A percentile compares a stretch with the other conserved stretches of the same genome.
Conservation (phyloP, 2,888 invertebrate genomes). For the Limenitis camilla region DNA sequence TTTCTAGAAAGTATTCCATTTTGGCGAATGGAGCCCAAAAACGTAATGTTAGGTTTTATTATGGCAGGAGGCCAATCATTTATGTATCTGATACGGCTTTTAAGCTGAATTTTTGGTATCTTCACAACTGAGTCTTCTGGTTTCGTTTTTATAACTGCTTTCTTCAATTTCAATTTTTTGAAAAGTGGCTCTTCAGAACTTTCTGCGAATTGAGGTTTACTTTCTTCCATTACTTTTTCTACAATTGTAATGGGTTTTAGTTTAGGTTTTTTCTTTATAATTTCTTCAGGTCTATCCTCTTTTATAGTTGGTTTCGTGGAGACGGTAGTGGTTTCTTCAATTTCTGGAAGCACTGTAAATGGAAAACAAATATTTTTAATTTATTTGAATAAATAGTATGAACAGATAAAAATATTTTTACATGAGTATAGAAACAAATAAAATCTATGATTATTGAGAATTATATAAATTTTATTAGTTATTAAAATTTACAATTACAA, state of each 20-base stretch:
- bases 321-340: background rate
- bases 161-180: conserved; percentile 81
- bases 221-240: conserved; percentile 76
- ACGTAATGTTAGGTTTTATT: conserved; percentile 64
- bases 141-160: conserved; percentile 69
- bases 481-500: too few relatives aligned
- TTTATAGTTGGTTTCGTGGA: background rate
- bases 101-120: conserved; percentile 81
- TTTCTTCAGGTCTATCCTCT: background rate
- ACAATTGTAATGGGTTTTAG: conserved; percentile 76
- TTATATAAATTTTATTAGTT: too few relatives aligned
- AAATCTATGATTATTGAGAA: too few relatives aligned
- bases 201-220: conserved; percentile 77
- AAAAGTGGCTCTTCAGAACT: conserved; percentile 77
- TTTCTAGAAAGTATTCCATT: conserved; percentile 82
- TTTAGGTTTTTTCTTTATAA: conserved; percentile 35
- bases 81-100: conserved; percentile 78
- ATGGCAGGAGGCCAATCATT: conserved; percentile 78
- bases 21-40: conserved; percentile 74
- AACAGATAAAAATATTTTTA: background rate
- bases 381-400: too few relatives aligned
- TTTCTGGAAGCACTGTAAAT: conserved; percentile 60
- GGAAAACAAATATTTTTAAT: conserved; percentile 68
- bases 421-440: too few relatives aligned
- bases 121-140: conserved; percentile 49